Evolutionary conservation across 2,888 invertebrate genomes (phyloP), one percentile per base, ranked within the genome.

Genomic region (Eupithecia centaureata): DNA sequence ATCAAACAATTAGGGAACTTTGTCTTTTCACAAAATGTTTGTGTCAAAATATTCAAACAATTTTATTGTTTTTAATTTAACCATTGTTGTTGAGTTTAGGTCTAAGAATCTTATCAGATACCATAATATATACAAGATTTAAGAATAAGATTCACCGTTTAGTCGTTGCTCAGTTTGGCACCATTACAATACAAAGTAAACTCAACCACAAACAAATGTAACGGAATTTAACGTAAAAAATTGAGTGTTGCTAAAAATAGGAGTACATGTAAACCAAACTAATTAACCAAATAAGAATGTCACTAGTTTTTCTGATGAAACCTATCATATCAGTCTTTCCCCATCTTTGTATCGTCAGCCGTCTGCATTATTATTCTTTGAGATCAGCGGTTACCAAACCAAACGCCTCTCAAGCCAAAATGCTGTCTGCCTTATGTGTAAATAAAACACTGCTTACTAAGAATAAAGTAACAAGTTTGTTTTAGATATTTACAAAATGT

Each of bases 401-500:
- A 47, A 42, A 42, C 42, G 42, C 47, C 18, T 22, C 47, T 47
- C 47, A 47, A 47, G 18, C 47, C 22, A 47, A 12, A 47, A 12
- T 47, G n/a, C 18, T 18, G 22, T 42, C 33, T 47, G 60, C 15
- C 10, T 35, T 62, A 62, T 58, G 52, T 54, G 61, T 12, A 65
- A 63, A 65, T 66, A 28, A 68, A 67, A 63, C 66, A 68, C 52
- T 67, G 67, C 67, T 59, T 70, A 42, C n/a, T 64, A 67, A 38
- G 33, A 56, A 56, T 32, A 72, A 67, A 52, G 15, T 56, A 54
- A 52, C 54, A 13, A 60, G 57, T 62, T 1, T 57, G 60, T 64
- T 61, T 33, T 68, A 63, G 65, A 65, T 69, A 69, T 70, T 70
- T 70, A 69, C 72, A 74, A 73, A 68, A 67, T 61, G 57, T 60